Base-by-base conservation (phyloP, 2,113 vertebrate species). In the Hiodon alosoides region DNA sequence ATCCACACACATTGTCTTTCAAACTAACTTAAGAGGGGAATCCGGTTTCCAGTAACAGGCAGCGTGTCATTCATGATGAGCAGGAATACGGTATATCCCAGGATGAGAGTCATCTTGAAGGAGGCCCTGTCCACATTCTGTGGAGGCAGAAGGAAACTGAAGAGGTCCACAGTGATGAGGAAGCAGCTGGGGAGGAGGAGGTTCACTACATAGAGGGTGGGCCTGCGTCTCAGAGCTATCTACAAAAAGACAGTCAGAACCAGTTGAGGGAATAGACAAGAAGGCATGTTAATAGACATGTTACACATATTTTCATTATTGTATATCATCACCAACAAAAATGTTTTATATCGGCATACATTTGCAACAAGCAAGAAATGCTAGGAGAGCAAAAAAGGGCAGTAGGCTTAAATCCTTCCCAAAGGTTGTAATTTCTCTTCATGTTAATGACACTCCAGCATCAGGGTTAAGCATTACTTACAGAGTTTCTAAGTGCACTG, bases 81-180 rank as follows among this genome's bases (percentile, higher is more conserved):
- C 77, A 93, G 83, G 81, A 93, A 93, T 57, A 93, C 85, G 0
- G 89, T 91, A 85, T 92, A 92, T 70, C 91, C 93, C 80, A 93
- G 78, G 61, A 93, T 91, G 13, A 94, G 86, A 0, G 90, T 92
- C 85, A 92, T 92, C 85, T 92, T 92, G 75, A 93, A 92, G 51
- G 89, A 79, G 0, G 89, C 90, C 0, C 87, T 80, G 69, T 86
- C 93, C 10, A 84, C 77, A 2, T 16, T 86, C 72, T 91, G 87
- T 14, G 87, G 85, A 0, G 90, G 91, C 62, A 94, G 81, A 67
- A 89, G 86, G 86, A 94, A 93, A 79, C 92, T 94, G 77, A 92
- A 84, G 74, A 91, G 78, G 2, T 93, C 90, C 4, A 89, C 87
- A 3, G 87, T 86, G 51, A 92, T 84, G 60, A 92, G 88, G 78